Evolutionary conservation across 2,113 vertebrate genomes (phyloP), one percentile per base, ranked within the genome.

Genomic region (Psittacula cyanocephala): DNA sequence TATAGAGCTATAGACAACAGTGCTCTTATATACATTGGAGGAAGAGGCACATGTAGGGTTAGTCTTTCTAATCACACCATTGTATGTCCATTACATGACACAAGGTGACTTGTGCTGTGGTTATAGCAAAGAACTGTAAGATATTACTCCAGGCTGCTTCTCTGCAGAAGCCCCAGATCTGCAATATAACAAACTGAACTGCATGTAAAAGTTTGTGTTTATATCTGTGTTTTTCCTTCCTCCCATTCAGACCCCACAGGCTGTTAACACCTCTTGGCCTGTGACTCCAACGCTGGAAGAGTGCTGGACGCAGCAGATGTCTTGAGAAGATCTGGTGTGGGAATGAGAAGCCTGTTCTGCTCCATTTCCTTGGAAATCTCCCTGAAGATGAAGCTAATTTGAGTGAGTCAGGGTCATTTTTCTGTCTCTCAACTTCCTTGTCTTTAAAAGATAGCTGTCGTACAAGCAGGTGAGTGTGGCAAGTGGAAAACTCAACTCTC

Each of bases 21-120:
- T 3, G 9, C 64, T 59, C 0, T 0, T 46, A 19, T 0, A 1
- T 35, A 43, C 33, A 17, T 39, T 0, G 0, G 55, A n/a, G 63
- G 47, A 25, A 29, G 53, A 79, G 35, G 23, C 15, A 3, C 12
- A 2, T 0, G 7, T 55, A 69, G 50, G n/a, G n/a, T 72, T 39
- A 15, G 29, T 37, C 3, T 15, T 60, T 46, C 41, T 33, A 62
- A 19, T 39, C 44, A 27, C 80, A 46, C 15, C 5, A 0, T 11
- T 59, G 4, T 29, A 1, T 28, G 82, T 44, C 82, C 52, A 0
- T 71, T 55, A 29, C 1, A 1, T 43, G 88, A 16, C 68, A 67
- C 10, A 23, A 53, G 35, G 59, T 8, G 23, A 55, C 31, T 20
- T 50, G 33, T 59, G 41, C 31, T 47, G 46, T 75, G 64, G 23